These are phyloP conservation scores for Lathamus discolor DNA, from an alignment of 2,113 vertebrate genomes.

Conservation along the genomic window DNA sequence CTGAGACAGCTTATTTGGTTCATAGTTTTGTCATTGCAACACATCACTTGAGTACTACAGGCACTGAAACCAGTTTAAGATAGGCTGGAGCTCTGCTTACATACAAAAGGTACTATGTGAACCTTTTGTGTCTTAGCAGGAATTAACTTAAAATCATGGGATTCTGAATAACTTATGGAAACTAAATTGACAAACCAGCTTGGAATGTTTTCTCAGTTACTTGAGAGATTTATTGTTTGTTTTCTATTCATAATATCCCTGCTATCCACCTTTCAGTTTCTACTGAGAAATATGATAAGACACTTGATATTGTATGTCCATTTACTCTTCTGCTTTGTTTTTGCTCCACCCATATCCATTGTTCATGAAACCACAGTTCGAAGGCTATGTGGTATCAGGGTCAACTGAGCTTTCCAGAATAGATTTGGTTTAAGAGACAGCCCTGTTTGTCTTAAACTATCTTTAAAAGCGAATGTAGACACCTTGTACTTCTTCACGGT, in stretches of 20 bases:
- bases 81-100: not conserved
- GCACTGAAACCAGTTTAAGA: not conserved
- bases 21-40: not conserved
- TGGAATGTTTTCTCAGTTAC: not conserved
- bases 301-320: not conserved
- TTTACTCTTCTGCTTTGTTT: not conserved
- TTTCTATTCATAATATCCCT: not conserved
- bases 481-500: not conserved
- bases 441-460: not conserved
- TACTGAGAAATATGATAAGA: not conserved
- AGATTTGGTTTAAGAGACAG: not conserved
- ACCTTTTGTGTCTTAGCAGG: not conserved
- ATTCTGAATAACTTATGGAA: not conserved
- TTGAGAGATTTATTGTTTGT: not conserved
- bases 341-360: not conserved
- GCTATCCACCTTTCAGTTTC: not conserved
- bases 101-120: not conserved
- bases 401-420: not conserved
- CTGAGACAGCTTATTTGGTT: not conserved
- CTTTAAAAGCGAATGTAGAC: not conserved
- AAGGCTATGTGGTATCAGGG: not conserved
- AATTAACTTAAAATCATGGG: not conserved
- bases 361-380: not conserved
- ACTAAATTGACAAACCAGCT: not conserved
- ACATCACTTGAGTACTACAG: rapidly evolving